Conservation (phyloP, 2,888 invertebrate genomes). For the Oithona nana region DNA sequence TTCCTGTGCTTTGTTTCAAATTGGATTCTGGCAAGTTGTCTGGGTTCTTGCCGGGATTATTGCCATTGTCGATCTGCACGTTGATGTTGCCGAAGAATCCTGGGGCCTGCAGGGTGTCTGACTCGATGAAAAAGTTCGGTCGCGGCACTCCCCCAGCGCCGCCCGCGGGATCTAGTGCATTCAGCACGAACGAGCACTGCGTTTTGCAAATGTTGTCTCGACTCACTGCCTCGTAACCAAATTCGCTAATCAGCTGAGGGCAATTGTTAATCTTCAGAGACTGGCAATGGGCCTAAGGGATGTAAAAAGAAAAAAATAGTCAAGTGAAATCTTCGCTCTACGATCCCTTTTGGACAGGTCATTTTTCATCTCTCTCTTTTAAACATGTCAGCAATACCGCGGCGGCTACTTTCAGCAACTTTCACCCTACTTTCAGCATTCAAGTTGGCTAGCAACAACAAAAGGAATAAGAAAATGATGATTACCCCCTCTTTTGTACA, state of each 20-base stretch:
- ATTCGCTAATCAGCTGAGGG: conserved; percentile 56
- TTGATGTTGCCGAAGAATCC: not conserved
- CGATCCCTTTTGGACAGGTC: no score
- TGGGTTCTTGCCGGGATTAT: not conserved
- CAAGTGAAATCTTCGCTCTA: no score
- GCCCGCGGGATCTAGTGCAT: not conserved
- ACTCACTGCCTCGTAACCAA: conserved; percentile 57
- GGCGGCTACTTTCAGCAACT: no score
- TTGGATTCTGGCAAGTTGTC: not conserved
- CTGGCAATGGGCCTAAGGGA: conserved; percentile 70
- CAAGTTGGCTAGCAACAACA: no score
- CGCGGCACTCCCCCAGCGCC: not conserved
- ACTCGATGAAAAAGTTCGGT: not conserved
- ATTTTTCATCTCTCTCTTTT: no score
- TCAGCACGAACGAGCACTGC: conserved; percentile 51
- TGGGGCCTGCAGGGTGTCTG: conserved; percentile 5
- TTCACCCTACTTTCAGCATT: no score
- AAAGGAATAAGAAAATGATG: conserved; percentile 22
- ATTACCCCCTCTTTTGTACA: conserved; percentile 67
- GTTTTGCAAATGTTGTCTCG: conserved; percentile 74
- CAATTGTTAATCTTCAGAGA: conserved; percentile 73
- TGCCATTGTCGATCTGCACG: not conserved
- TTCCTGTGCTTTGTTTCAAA: not conserved
- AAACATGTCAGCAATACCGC: no score
- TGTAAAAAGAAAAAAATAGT: no score